Evolutionary conservation across 2,888 invertebrate species (phyloP).

Genomic region (Lathronympha strigana): DNA sequence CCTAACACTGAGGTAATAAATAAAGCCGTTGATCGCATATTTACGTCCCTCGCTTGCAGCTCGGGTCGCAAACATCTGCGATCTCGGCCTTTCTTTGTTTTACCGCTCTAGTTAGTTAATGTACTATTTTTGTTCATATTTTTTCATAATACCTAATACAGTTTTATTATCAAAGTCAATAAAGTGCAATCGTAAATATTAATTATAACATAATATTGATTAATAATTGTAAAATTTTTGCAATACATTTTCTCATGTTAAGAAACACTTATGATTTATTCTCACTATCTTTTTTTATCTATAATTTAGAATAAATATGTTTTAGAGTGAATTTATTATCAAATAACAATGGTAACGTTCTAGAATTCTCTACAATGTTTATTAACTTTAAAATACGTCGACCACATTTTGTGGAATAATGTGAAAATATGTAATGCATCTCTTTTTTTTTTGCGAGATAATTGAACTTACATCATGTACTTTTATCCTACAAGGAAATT

Average conservation of each 20-base stretch:
- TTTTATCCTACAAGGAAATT: constrained; percentile 57
- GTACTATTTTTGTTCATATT: constrained; percentile 48
- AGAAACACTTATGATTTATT: constrained; percentile 53
- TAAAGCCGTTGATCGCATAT: no score
- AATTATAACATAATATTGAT: constrained; percentile 51
- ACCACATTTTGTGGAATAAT: constrained; percentile 8
- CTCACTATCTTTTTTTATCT: constrained; percentile 54
- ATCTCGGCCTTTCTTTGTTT: no score
- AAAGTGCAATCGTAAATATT: constrained; percentile 60
- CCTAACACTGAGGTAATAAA: no score
- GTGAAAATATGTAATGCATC: constrained; percentile 20
- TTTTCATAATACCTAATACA: constrained; percentile 51
- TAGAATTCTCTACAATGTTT: constrained; percentile 31
- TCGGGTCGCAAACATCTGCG: no score
- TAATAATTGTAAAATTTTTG: constrained; percentile 52
- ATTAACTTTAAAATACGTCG: constrained; percentile 19
- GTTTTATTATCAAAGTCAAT: constrained; percentile 62
- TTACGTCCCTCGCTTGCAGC: no score
- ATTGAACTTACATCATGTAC: constrained; percentile 37
- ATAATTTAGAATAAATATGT: constrained; percentile 41
- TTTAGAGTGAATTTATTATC: constrained; percentile 32
- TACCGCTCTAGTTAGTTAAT: no score
- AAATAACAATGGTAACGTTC: constrained; percentile 24
- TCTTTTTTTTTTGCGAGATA: constrained; percentile 10
- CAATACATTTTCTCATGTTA: constrained; percentile 44